Conservation (phyloP, 2,888 invertebrate species). For the Cryptus armator region DNA sequence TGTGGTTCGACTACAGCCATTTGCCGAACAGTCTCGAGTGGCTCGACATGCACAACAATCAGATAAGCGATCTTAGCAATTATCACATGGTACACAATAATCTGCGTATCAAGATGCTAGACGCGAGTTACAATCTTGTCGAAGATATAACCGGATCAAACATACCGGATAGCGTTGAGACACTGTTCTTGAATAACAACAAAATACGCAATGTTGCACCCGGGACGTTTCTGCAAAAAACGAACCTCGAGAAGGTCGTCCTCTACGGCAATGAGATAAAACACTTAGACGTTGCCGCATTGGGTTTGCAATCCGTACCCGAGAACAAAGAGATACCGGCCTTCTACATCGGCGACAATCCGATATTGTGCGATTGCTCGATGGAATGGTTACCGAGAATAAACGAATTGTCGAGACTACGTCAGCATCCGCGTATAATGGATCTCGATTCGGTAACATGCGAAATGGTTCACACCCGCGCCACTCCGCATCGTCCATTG, state of each 20-base stretch:
- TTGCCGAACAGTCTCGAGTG: slow-evolving; percentile 91
- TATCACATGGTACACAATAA: slow-evolving; percentile 89
- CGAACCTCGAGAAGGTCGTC: slow-evolving; percentile 91
- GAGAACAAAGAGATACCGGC: slow-evolving; percentile 90
- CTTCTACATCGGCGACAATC: slow-evolving; percentile 93
- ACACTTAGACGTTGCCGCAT: slow-evolving; percentile 90
- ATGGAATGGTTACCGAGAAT: slow-evolving; percentile 95
- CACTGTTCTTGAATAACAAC: slow-evolving; percentile 91
- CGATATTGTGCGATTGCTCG: slow-evolving; percentile 94
- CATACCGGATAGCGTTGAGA: slow-evolving; percentile 91
- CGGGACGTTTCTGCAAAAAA: slow-evolving; percentile 90
- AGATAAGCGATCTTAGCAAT: slow-evolving; percentile 91
- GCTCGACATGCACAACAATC: slow-evolving; percentile 93
- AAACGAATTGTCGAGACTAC: slow-evolving; percentile 90
- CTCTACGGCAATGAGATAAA: slow-evolving; percentile 91
- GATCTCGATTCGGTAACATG: slow-evolving; percentile 93
- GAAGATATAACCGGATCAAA: slow-evolving; percentile 89
- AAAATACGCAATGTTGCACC: slow-evolving; percentile 90
- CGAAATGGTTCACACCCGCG: slow-evolving; percentile 89
- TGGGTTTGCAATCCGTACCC: slow-evolving; percentile 89
- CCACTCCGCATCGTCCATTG: slow-evolving; percentile 88
- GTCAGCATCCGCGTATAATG: slow-evolving; percentile 92
- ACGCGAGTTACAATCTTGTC: slow-evolving; percentile 91
- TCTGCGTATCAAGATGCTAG: slow-evolving; percentile 91
- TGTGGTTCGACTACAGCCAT: slow-evolving; percentile 93